Conservation (phyloP, 1,140 invertebrate species). For the Pygmarrhopalites habei region DNA sequence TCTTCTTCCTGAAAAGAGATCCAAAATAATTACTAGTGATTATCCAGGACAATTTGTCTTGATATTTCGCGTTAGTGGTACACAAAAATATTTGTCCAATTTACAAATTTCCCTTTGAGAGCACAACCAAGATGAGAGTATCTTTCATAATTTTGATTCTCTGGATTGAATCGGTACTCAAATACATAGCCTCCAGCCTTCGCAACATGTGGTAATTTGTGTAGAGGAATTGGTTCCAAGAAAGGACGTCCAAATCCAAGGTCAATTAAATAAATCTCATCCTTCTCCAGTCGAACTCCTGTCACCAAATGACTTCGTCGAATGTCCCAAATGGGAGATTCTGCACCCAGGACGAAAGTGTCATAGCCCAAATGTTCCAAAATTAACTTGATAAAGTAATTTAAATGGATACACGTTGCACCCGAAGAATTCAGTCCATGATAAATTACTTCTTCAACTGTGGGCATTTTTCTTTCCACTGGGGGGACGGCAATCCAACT, state of each 20-base stretch:
- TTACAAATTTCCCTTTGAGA: background rate
- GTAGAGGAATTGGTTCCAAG: background rate
- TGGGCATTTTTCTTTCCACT: no score
- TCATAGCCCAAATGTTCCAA: constrained; percentile 7
- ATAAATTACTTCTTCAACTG: background rate
- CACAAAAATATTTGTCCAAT: no score
- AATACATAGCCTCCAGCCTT: background rate
- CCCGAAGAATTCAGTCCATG: background rate
- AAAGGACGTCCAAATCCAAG: background rate
- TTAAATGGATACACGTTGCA: background rate
- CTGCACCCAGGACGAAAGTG: background rate
- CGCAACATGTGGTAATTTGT: background rate
- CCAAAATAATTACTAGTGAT: no score
- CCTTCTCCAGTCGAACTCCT: background rate
- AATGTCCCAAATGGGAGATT: background rate
- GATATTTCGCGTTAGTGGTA: no score
- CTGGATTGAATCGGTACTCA: background rate
- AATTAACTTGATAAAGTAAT: constrained; percentile 4
- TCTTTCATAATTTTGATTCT: background rate
- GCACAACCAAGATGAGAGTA: background rate
- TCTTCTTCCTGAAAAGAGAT: no score
- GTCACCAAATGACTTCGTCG: no score
- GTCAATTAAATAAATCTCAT: background rate
- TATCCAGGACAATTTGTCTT: no score
- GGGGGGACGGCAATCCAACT: no score